phyloP scores from a whole-genome alignment of 2,113 vertebrate genomes.

The Anguilla rostrata region DNA sequence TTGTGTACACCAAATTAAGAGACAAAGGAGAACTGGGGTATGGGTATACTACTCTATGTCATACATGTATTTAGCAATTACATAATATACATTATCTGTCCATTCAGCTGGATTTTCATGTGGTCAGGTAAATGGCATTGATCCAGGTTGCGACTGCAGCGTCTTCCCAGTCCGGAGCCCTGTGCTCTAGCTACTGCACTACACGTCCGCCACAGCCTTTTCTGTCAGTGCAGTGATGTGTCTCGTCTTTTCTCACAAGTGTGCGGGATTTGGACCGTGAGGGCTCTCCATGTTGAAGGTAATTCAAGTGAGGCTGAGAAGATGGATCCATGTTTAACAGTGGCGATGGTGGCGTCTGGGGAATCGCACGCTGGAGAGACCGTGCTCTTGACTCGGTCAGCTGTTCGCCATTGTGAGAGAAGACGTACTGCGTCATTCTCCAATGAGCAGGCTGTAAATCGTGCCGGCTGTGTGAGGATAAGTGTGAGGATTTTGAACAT shows the following conservation, averaged over 20 bases:
- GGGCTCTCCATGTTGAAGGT: background rate
- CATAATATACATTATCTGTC: background rate
- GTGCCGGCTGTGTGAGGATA: background rate
- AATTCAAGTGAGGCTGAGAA: background rate
- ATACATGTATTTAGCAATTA: background rate
- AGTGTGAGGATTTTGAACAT: background rate
- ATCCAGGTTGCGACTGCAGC: background rate
- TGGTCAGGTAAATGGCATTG: background rate
- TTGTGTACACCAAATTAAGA: background rate
- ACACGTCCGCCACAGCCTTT: background rate
- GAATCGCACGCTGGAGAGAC: background rate
- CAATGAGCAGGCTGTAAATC: background rate
- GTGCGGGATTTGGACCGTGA: background rate
- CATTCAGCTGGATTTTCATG: background rate
- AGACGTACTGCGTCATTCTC: background rate
- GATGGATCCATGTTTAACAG: background rate
- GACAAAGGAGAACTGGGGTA: background rate
- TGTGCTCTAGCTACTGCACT: background rate
- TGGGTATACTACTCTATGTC: background rate
- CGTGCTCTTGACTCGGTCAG: background rate
- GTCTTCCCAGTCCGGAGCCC: background rate
- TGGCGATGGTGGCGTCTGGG: background rate
- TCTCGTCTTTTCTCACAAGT: background rate
- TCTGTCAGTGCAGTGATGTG: background rate
- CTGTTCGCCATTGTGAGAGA: background rate